A percentile compares a stretch with the other conserved stretches of the same genome.
These are phyloP conservation scores for Chaenodraco wilsoni DNA, from an alignment of 2,797 vertebrate species.

Conservation along the genomic window DNA sequence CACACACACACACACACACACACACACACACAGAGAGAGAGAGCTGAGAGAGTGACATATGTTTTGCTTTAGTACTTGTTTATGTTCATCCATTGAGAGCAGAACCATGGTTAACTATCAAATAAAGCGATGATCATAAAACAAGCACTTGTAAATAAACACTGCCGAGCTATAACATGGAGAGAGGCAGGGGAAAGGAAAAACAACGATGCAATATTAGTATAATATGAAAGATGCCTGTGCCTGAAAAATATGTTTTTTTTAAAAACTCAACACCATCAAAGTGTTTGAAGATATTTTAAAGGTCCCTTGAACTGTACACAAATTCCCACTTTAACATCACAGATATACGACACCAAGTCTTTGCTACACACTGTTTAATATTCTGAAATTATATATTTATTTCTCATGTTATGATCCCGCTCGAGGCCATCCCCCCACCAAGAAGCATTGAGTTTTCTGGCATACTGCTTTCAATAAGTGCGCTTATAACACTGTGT, in stretches of 20 bases:
- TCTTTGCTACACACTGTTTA: slow-evolving; percentile 23
- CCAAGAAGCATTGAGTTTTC: slow-evolving; percentile 53
- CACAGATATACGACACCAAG: slow-evolving; percentile 6
- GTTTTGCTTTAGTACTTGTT: slow-evolving; percentile 86
- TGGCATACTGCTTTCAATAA: slow-evolving; percentile 61
- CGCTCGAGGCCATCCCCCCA: slow-evolving; percentile 37
- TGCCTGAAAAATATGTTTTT: neutral
- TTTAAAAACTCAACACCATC: neutral
- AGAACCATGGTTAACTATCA: slow-evolving; percentile 78
- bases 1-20: no score
- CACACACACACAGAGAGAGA: neutral
- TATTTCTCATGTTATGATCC: slow-evolving; percentile 28
- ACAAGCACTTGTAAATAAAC: slow-evolving; percentile 78
- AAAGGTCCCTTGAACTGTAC: neutral
- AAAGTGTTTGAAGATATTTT: neutral
- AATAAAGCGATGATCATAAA: slow-evolving; percentile 81
- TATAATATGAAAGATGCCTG: neutral
- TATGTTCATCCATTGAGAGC: slow-evolving; percentile 81
- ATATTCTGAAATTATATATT: slow-evolving; percentile 7
- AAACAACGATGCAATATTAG: slow-evolving; percentile 3
- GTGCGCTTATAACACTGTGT: slow-evolving; percentile 65
- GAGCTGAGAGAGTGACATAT: slow-evolving; percentile 72
- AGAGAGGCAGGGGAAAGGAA: slow-evolving; percentile 16
- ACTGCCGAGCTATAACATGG: slow-evolving; percentile 48
- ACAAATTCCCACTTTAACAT: neutral